Evolutionary conservation across 2,888 invertebrate genomes (phyloP), one percentile per base, ranked within the genome.

Genomic region (Ecliptopera silaceata): DNA sequence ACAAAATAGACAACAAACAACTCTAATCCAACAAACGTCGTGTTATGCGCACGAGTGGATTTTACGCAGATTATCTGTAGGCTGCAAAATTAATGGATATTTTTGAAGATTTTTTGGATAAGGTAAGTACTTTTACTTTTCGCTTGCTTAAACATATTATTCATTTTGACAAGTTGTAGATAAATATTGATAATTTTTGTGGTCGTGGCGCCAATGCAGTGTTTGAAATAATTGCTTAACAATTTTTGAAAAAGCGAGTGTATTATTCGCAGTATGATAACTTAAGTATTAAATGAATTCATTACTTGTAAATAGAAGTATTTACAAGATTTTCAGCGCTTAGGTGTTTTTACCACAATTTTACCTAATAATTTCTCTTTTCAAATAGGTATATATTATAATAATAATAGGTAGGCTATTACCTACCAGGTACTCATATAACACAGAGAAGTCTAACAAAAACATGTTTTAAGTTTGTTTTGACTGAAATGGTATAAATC

Each of bases 121-220:
- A 44, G 18, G 17, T 13, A 54, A 11, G 31, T 59, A 56, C 54
- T 34, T 29, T 47, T 56, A 56, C 38, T 47, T 54, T 51, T 39
- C 53, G 62, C 36, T 58, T 29, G 47, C 50, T 61, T 59, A 34
- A 53, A 44, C 57, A 39, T 47, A 60, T 43, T 50, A 66, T 64
- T n/a, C 42, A 34, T 61, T 52, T 56, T 59, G 70, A 69, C 72
- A 69, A 48, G 50, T 63, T 43, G 1, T 45, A 68, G 72, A 72
- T 70, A 72, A 72, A 72, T 70, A 72, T 69, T 70, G 65, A 61
- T 64, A 41, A 53, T 55, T 54, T 56, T 57, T 57, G 61, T n/a
- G 44, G 34, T 26, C 2, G 6, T 52, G 61, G 53, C 63, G 67
- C 59, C 59, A 51, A 15, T 12, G 17, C 59, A 51, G 12, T 12